A percentile compares a stretch with the other conserved stretches of the same genome.
Conservation (phyloP, 2,888 invertebrate genomes). For the Hermaeophaga mercurialis region DNA sequence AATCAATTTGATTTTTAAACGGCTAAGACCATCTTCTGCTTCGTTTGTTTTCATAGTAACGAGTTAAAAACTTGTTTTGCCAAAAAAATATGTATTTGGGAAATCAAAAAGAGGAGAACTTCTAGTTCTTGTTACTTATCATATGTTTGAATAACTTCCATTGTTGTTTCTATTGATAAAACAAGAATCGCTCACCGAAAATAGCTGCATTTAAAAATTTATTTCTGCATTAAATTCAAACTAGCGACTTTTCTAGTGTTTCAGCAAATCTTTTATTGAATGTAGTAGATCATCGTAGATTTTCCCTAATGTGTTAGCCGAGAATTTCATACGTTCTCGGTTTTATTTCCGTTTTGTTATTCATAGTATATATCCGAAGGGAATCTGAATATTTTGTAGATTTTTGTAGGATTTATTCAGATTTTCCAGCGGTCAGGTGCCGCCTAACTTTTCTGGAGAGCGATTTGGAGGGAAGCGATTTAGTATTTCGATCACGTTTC, state of each 20-base stretch:
- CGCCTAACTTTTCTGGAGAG: constrained; percentile 19
- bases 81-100: too few relatives aligned
- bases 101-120: too few relatives aligned
- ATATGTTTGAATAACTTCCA: too few relatives aligned
- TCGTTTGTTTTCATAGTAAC: constrained; percentile 1
- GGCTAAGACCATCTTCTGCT: neutral
- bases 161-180: too few relatives aligned
- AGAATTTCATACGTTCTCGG: constrained; percentile 43
- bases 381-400: constrained; percentile 47
- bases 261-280: constrained; percentile 18
- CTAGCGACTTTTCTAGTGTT: neutral
- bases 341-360: constrained; percentile 49
- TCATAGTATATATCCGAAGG: constrained; percentile 41
- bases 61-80: constrained; percentile 5
- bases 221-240: too few relatives aligned
- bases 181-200: too few relatives aligned
- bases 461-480: constrained; percentile 13
- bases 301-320: constrained; percentile 37
- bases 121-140: too few relatives aligned
- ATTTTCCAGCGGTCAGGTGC: constrained; percentile 37
- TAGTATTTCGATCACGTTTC: constrained; percentile 38
- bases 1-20: constrained; percentile 9
- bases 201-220: too few relatives aligned
- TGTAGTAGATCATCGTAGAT: constrained; percentile 28
- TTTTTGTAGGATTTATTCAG: constrained; percentile 40